phyloP scores from a whole-genome alignment of 2,113 vertebrate genomes.

The Bettongia penicillata region DNA sequence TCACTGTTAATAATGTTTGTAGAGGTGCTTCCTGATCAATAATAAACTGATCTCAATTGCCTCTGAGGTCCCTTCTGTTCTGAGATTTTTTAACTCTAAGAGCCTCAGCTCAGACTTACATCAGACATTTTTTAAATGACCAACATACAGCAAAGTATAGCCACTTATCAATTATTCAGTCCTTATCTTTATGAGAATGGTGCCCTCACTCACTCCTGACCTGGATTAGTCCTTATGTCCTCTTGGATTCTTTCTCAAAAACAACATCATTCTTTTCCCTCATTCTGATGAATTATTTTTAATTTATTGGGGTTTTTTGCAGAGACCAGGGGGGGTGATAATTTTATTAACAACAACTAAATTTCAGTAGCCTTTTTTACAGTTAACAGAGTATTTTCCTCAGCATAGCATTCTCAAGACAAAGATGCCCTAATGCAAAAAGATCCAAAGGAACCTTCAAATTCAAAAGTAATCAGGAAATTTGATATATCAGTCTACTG shows the following conservation, averaged over 20 bases:
- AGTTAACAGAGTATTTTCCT: not conserved
- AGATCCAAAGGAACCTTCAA: not conserved
- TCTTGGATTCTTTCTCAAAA: not conserved
- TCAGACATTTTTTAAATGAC: not conserved
- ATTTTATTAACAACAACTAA: not conserved
- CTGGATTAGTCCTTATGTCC: not conserved
- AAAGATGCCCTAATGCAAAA: not conserved
- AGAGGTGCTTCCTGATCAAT: not conserved
- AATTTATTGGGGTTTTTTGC: too few relatives aligned
- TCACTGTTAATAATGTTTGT: not conserved
- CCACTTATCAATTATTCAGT: not conserved
- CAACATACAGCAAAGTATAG: not conserved
- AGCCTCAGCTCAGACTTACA: not conserved
- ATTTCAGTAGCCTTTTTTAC: not conserved
- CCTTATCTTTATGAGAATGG: not conserved
- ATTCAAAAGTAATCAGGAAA: not conserved
- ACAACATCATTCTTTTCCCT: not conserved
- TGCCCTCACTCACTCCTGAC: not conserved
- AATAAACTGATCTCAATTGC: not conserved
- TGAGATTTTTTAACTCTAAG: not conserved
- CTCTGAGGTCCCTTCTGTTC: not conserved
- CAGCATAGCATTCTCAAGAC: not conserved
- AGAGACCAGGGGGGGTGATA: not conserved
- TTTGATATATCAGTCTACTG: too few relatives aligned
- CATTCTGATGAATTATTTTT: not conserved